Percentiles rank a stretch among this genome's conserved stretches.
phyloP scores from a whole-genome alignment of 2,888 invertebrate genomes.

The Panopea generosa region DNA sequence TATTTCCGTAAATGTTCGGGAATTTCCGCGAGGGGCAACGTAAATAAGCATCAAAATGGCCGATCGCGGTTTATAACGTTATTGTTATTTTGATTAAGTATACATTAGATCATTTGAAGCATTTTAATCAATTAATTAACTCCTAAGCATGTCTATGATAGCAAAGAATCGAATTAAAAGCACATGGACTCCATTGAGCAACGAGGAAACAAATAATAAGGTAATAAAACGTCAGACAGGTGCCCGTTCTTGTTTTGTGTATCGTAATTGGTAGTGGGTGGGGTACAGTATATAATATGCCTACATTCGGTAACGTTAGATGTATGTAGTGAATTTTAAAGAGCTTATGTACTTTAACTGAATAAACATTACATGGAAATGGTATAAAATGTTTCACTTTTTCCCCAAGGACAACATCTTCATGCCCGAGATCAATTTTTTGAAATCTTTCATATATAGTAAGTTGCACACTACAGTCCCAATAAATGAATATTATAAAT shows the following conservation, averaged over 20 bases:
- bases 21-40: slow-evolving; percentile 61
- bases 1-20: slow-evolving; percentile 40
- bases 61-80: slow-evolving; percentile 28
- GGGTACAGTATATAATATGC: slow-evolving; percentile 1
- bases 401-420: no score
- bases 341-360: no score
- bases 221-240: slow-evolving; percentile 64
- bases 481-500: no score
- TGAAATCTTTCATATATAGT: no score
- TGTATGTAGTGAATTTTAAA: no score
- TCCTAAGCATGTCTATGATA: slow-evolving; percentile 75
- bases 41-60: slow-evolving; percentile 73
- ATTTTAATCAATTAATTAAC: neutral
- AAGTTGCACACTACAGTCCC: no score
- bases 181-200: slow-evolving; percentile 83
- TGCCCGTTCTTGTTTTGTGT: slow-evolving; percentile 51
- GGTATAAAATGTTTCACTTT: no score
- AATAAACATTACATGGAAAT: no score
- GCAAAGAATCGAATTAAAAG: slow-evolving; percentile 82
- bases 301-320: no score
- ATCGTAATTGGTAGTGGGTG: slow-evolving; percentile 4
- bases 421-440: no score
- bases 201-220: slow-evolving; percentile 82
- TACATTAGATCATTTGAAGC: neutral
- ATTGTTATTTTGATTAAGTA: neutral